These are phyloP conservation scores for Eurytoma adleriae DNA, from an alignment of 2,888 invertebrate species.

Conservation along the genomic window DNA sequence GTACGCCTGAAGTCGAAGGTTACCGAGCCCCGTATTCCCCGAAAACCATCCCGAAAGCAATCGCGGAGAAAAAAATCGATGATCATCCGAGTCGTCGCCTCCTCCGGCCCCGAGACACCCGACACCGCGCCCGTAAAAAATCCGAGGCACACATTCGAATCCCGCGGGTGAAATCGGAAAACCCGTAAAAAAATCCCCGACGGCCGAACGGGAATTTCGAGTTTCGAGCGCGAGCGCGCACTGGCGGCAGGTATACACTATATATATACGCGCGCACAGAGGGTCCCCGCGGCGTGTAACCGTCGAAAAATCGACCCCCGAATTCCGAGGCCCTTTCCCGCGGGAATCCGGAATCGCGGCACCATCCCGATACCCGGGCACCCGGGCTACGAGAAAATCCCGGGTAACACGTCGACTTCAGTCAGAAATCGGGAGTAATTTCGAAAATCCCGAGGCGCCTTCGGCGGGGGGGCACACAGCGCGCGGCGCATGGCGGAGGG, in stretches of 20 bases:
- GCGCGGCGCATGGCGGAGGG: constrained; percentile 12
- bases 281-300: constrained; percentile 17
- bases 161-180: too few relatives aligned
- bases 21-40: too few relatives aligned
- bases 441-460: constrained; percentile 15
- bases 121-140: too few relatives aligned
- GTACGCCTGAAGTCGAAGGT: too few relatives aligned
- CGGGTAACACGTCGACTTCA: constrained; percentile 21
- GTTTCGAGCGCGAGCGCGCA: background rate
- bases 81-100: too few relatives aligned
- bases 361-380: background rate
- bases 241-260: background rate
- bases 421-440: constrained; percentile 55
- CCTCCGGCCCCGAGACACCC: too few relatives aligned
- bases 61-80: too few relatives aligned
- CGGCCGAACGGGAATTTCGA: background rate
- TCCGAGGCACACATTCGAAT: too few relatives aligned
- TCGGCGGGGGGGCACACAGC: background rate
- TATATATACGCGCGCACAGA: background rate
- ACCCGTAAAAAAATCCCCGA: too few relatives aligned
- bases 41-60: too few relatives aligned
- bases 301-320: constrained; percentile 37
- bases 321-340: background rate
- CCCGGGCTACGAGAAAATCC: background rate
- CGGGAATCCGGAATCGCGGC: background rate